Percentiles rank a stretch among this genome's conserved stretches.
These are phyloP conservation scores for Drosophila algonquin DNA, from an alignment of 2,888 invertebrate genomes.

Conservation along the genomic window DNA sequence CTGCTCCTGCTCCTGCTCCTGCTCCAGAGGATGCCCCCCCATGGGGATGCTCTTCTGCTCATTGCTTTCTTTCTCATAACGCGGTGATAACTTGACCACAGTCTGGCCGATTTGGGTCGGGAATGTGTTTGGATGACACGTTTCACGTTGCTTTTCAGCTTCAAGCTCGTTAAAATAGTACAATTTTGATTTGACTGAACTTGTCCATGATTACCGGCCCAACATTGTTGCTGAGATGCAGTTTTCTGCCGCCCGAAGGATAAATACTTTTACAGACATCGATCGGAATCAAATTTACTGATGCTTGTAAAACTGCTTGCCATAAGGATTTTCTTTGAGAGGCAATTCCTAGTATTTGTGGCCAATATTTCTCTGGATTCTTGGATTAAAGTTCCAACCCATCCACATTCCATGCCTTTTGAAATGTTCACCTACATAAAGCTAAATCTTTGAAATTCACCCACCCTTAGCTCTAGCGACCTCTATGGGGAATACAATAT, in stretches of 20 bases:
- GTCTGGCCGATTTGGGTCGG: background rate
- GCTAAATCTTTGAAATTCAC: no score
- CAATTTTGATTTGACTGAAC: background rate
- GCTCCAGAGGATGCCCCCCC: background rate
- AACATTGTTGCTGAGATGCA: background rate
- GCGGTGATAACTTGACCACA: constrained; percentile 3
- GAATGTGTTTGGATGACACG: background rate
- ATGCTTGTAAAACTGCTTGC: no score
- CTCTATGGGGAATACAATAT: no score
- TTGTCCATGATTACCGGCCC: background rate
- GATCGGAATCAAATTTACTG: background rate
- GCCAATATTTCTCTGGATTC: no score
- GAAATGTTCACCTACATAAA: no score
- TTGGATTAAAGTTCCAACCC: no score
- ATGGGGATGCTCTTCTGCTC: constrained; percentile 13
- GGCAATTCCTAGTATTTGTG: no score
- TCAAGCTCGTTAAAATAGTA: no score
- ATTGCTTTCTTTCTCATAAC: background rate
- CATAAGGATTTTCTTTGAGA: no score
- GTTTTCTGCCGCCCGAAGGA: background rate
- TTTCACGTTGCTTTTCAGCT: background rate
- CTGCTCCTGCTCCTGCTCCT: background rate
- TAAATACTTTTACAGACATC: background rate
- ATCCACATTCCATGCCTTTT: no score
- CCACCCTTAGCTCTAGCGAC: no score